A percentile compares a stretch with the other conserved stretches of the same genome.
phyloP scores from a whole-genome alignment of 2,113 vertebrate species.

The Eurypyga helias region DNA sequence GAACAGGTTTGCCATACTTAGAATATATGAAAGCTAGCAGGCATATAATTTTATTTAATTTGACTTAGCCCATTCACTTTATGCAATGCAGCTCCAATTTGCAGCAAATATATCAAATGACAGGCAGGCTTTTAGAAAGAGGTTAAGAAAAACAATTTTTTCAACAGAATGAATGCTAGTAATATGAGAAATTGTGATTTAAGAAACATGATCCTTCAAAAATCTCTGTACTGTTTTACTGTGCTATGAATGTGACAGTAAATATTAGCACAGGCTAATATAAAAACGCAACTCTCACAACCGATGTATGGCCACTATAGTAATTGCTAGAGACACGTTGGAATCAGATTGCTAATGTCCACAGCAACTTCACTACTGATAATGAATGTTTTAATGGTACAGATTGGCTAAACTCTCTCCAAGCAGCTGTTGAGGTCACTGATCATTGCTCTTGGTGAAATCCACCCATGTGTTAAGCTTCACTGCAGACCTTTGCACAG shows the following conservation, averaged over 20 bases:
- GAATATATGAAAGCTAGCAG: neutral
- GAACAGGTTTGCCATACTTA: neutral
- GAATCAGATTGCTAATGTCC: neutral
- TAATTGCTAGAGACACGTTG: neutral
- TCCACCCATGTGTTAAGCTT: neutral
- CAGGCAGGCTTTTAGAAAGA: neutral
- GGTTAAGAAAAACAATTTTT: neutral
- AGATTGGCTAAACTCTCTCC: neutral
- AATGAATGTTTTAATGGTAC: neutral
- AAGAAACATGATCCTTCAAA: neutral
- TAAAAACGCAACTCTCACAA: neutral
- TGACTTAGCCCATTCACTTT: neutral
- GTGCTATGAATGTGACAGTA: neutral
- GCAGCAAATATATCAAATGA: neutral
- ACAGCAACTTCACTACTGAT: neutral
- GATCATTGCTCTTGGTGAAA: neutral
- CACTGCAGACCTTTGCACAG: neutral
- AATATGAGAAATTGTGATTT: neutral
- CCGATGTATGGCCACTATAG: neutral
- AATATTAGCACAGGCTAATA: neutral
- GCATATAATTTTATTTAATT: neutral
- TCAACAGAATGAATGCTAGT: neutral
- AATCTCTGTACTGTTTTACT: neutral
- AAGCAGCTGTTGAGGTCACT: neutral
- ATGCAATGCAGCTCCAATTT: neutral